A percentile compares a stretch with the other conserved stretches of the same genome.
phyloP scores from a whole-genome alignment of 30 jellyfish, hydroid and myxozoan species.

The Pelagia noctiluca region DNA sequence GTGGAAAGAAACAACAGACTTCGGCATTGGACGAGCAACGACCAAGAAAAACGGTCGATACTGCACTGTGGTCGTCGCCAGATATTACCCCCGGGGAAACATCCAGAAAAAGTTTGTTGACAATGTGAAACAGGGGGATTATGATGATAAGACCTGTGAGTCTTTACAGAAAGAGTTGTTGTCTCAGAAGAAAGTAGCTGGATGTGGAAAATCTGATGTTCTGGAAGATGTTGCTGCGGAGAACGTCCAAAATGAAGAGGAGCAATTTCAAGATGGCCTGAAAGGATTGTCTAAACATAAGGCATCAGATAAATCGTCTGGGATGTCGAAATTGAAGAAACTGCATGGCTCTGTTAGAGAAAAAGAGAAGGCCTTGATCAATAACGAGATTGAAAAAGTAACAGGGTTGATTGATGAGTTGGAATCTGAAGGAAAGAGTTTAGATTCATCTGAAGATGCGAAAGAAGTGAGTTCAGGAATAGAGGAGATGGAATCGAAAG shows the following conservation, averaged over 20 bases:
- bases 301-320: not conserved
- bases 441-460: not conserved
- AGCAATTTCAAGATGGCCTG: not conserved
- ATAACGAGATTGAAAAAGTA: not conserved
- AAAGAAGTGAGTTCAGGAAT: not conserved
- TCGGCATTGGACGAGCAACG: conserved; percentile 94
- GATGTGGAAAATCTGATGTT: conserved; percentile 20
- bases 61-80: conserved; percentile 90
- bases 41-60: conserved; percentile 81
- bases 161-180: conserved; percentile 22
- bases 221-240: no score
- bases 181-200: not conserved
- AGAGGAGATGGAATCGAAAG: conserved; percentile 6
- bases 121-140: conserved; percentile 81
- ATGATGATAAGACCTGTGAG: conserved; percentile 82
- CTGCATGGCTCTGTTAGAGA: not conserved
- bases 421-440: not conserved
- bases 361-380: not conserved
- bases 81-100: conserved; percentile 89
- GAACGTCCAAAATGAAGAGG: no score
- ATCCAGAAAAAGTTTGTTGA: conserved; percentile 61
- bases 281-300: not conserved
- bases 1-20: conserved; percentile 79
- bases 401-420: not conserved
- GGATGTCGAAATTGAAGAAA: not conserved